Base-by-base conservation (phyloP, 2,797 vertebrate species). In the Hippopotamyrus pictus region DNA sequence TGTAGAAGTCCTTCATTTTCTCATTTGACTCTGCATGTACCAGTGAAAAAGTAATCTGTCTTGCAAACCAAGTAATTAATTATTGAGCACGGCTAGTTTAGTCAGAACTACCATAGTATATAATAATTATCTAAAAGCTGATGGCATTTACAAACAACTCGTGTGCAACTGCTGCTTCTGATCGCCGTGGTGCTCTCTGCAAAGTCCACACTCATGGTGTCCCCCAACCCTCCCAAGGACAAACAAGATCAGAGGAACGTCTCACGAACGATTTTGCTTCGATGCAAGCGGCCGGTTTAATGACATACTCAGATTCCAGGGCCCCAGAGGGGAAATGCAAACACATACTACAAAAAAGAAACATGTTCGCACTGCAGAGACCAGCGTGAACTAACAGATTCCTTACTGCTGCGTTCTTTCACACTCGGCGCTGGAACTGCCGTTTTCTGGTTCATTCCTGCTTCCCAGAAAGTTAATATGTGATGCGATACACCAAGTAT, bases 181-280 rank as follows among this genome's bases (percentile, higher is more conserved):
- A 76, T 76, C 17, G 69, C 69, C 33, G 1, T 76, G 69, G 69
- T 37, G 69, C 12, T 17, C 69, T 19, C 33, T 17, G 69, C 29
- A 22, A 22, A 82, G 19, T 95, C 44, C 88, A 54, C 57, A 22
- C 90, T 62, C 25, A 48, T 91, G 83, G 91, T 91, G 5, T 0
- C 14, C 14, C 5, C 9, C 65, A 37, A 12, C 33, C 69, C 69
- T 37, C 69, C 69, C 93, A 92, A 91, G 94, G 91, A 95, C 93
- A 94, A 93, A 95, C 93, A 94, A 95, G 94, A 95, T 95, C 93
- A 87, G 19, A 53, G 94, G 94, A 94, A 95, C 93, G 92, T 96
- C 96, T 96, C 96, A 93, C 93, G 95, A 94, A 95, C 93, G 95
- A 95, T 96, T 94, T 94, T 93, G 94, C 92, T 93, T 96, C 95